Base-by-base conservation (phyloP, 2,113 vertebrate species). In the Naja naja region DNA sequence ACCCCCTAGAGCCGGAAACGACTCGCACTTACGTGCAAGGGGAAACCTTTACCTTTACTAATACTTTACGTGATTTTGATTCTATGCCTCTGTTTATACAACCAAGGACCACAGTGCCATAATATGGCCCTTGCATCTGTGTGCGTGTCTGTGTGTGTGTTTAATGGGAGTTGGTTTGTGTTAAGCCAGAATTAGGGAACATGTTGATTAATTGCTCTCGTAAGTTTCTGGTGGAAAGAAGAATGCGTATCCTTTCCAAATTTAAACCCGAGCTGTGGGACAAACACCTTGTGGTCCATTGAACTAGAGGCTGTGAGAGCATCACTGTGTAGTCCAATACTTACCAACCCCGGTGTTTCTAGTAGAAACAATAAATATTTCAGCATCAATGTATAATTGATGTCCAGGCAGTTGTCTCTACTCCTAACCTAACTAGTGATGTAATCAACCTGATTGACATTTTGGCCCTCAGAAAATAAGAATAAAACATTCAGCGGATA, bases 331-430 rank as follows among this genome's bases (percentile, higher is more conserved):
- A 97, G 95, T 94, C 94, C 95, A 97, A 97, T 97, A 96, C 95
- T 94, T 87, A 18, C 69, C 81, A 93, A 94, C 95, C 94, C 93
- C 91, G 91, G 93, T 89, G 92, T 81, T 91, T 96, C 97, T 94
- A 97, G 97, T 96, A 97, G 96, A 98, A 98, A 97, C 43, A 81
- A 98, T 98, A 95, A 97, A 98, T 98, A 95, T 98, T 98, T 98
- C 96, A 98, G 96, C 95, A 97, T 94, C 54, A 85, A 94, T 97
- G 96, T 96, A 98, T 98, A 94, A 98, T 98, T 96, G 93, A 97
- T 93, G 74, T 89, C 34, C 34, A 95, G 64, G 93, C 92, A 95
- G 92, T 93, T 92, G 39, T 93, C 81, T 69, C 95, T 54, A 18
- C 54, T 90, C 88, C 89, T 93, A 74, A 96, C 94, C 97, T 92